Percentiles rank a stretch among this genome's conserved stretches.
phyloP scores from a whole-genome alignment of 2,888 invertebrate genomes.

The Ennomos erosarius region DNA sequence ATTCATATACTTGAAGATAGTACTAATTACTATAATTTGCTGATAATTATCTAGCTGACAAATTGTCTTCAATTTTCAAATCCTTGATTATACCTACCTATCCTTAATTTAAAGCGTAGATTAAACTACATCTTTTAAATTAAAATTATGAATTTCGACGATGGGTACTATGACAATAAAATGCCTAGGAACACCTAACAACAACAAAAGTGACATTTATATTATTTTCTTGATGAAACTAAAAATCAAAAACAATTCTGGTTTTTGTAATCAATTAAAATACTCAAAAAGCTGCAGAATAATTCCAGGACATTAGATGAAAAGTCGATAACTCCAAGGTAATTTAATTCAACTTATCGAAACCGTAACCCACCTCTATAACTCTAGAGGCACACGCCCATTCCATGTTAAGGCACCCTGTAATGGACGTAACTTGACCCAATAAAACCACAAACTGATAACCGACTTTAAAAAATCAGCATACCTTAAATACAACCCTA shows the following conservation, averaged over 20 bases:
- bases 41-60: no score
- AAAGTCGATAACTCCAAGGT: slow-evolving; percentile 29
- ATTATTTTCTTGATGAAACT: no score
- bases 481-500: slow-evolving; percentile 21
- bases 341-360: slow-evolving; percentile 55
- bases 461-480: slow-evolving; percentile 22
- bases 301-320: slow-evolving; percentile 22
- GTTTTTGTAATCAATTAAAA: slow-evolving; percentile 13
- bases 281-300: slow-evolving; percentile 10
- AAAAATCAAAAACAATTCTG: not conserved
- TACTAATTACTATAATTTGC: not conserved
- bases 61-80: no score
- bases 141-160: no score
- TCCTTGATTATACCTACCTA: no score
- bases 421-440: slow-evolving; percentile 62
- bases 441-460: slow-evolving; percentile 50
- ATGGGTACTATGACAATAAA: no score
- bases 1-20: not conserved
- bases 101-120: no score
- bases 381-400: slow-evolving; percentile 61
- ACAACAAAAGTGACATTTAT: no score
- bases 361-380: slow-evolving; percentile 46
- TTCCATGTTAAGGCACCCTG: slow-evolving; percentile 62
- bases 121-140: no score
- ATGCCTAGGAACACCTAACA: no score